Evolutionary conservation across 2,797 vertebrate species (phyloP).

Genomic region (Allobates femoralis): DNA sequence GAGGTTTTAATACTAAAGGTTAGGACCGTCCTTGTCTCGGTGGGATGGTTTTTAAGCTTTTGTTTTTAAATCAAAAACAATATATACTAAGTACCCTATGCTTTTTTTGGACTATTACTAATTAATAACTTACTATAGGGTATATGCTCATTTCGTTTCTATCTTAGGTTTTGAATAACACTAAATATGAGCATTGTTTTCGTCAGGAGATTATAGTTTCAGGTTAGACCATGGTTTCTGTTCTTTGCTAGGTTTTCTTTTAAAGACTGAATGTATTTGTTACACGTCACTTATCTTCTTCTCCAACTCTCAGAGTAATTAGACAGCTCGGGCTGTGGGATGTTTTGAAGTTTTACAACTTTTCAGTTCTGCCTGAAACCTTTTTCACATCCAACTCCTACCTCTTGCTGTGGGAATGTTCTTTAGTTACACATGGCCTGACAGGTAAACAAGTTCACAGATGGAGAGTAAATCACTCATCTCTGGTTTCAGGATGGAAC

Average conservation of each 20-base stretch:
- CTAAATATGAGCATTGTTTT: neutral
- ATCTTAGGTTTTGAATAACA: no score
- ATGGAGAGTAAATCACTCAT: constrained; percentile 84
- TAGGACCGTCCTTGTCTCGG: no score
- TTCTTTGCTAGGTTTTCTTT: neutral
- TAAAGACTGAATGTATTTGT: constrained; percentile 76
- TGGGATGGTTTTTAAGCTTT: no score
- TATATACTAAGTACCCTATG: no score
- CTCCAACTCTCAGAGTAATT: constrained; percentile 88
- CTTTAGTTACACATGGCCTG: constrained; percentile 91
- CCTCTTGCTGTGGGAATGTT: constrained; percentile 87
- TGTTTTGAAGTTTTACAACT: constrained; percentile 86
- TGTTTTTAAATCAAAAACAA: no score
- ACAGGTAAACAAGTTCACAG: constrained; percentile 88
- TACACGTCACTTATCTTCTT: constrained; percentile 74
- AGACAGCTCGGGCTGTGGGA: constrained; percentile 83
- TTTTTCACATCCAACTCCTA: constrained; percentile 72
- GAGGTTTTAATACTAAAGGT: no score
- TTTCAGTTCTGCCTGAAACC: constrained; percentile 71
- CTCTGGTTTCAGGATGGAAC: constrained; percentile 71
- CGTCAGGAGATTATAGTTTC: neutral
- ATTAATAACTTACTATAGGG: no score
- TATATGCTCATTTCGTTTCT: no score
- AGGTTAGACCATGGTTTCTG: neutral
- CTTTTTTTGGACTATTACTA: no score